phyloP scores from a whole-genome alignment of 2,113 vertebrate species.

The Falcunculus frontatus region DNA sequence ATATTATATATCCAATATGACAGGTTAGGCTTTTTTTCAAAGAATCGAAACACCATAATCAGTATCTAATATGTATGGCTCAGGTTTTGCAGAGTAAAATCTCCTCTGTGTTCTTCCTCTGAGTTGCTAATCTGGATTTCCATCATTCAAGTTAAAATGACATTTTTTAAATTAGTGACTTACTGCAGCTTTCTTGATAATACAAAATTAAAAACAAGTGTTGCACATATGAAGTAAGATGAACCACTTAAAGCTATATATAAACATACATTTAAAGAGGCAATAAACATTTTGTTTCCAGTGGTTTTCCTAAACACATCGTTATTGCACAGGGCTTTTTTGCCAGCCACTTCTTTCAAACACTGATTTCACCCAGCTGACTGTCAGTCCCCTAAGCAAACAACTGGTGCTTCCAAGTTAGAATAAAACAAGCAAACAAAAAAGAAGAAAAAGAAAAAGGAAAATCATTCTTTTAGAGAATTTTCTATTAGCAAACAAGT shows the following conservation, averaged over 20 bases:
- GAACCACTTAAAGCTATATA: slow-evolving; percentile 29
- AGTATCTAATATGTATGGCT: neutral
- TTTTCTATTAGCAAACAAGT: neutral
- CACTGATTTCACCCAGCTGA: slow-evolving; percentile 4
- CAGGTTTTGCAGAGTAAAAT: neutral
- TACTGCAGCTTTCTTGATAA: slow-evolving; percentile 18
- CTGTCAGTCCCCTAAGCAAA: neutral
- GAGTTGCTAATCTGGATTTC: slow-evolving; percentile 1
- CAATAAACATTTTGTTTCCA: slow-evolving; percentile 46
- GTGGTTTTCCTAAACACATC: slow-evolving; percentile 46
- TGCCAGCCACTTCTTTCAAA: slow-evolving; percentile 19
- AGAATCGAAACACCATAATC: neutral
- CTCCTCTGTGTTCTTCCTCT: neutral
- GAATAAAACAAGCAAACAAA: neutral
- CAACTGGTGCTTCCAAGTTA: neutral
- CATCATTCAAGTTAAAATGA: slow-evolving; percentile 17
- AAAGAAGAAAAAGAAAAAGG: neutral
- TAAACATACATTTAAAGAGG: neutral
- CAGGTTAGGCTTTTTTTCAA: neutral
- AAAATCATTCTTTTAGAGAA: neutral
- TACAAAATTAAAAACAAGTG: slow-evolving; percentile 32
- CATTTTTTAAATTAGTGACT: slow-evolving; percentile 3
- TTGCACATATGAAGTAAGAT: neutral
- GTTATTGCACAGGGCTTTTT: slow-evolving; percentile 23
- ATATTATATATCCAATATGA: neutral